Conservation (phyloP, 2,113 vertebrate genomes). For the Raphicerus campestris region DNA sequence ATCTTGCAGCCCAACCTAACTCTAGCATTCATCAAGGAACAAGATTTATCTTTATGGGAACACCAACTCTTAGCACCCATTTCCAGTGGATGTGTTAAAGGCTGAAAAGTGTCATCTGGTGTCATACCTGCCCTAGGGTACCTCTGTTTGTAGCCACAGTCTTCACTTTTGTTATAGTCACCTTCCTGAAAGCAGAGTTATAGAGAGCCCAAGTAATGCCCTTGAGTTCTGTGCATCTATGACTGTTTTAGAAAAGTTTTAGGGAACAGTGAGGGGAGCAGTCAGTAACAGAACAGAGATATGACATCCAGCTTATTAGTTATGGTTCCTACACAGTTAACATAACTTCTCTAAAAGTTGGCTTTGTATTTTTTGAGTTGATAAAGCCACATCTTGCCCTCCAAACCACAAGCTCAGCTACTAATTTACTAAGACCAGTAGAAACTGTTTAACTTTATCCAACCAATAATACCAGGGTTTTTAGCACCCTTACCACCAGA, state of each 20-base stretch:
- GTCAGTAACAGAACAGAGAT: neutral
- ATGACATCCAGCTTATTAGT: neutral
- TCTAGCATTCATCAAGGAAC: neutral
- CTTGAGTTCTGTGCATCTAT: neutral
- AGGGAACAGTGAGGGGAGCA: neutral
- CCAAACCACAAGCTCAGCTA: conserved; percentile 38
- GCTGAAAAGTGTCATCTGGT: neutral
- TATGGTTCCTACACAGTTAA: neutral
- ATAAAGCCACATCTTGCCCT: conserved; percentile 28
- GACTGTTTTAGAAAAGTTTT: conserved; percentile 17
- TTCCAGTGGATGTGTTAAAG: neutral
- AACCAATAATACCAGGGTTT: conserved; percentile 8
- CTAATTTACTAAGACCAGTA: conserved; percentile 29
- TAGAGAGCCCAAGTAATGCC: neutral
- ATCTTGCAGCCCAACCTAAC: neutral
- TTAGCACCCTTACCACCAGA: conserved; percentile 18
- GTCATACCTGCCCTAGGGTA: neutral
- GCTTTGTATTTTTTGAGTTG: conserved; percentile 28
- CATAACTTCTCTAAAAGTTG: conserved; percentile 23
- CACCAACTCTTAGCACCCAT: neutral
- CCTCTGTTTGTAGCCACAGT: conserved; percentile 7
- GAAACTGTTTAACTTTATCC: conserved; percentile 25
- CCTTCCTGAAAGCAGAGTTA: neutral
- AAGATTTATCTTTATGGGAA: conserved; percentile 38
- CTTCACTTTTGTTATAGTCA: conserved; percentile 2